Conservation (phyloP, 2,113 vertebrate genomes). For the Mustela nigripes region DNA sequence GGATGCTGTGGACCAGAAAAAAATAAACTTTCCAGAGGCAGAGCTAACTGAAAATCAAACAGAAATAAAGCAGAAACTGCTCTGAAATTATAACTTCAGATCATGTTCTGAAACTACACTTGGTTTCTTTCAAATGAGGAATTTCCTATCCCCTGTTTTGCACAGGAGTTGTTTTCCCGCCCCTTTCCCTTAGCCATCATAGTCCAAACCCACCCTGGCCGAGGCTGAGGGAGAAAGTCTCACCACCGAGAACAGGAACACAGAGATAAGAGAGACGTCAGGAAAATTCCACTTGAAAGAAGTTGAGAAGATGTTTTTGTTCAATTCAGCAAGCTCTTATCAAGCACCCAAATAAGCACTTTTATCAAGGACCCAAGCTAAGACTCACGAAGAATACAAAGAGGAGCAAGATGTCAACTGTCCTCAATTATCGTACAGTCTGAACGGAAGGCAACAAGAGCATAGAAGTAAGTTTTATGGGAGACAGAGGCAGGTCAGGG, state of each 20-base stretch:
- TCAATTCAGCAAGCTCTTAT: slow-evolving; percentile 20
- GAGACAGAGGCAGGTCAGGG: not conserved
- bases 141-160: not conserved
- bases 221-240: not conserved
- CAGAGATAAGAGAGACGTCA: not conserved
- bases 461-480: not conserved
- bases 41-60: slow-evolving; percentile 65
- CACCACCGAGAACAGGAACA: not conserved
- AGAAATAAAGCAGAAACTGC: slow-evolving; percentile 65
- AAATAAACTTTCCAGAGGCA: slow-evolving; percentile 45
- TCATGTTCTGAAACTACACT: slow-evolving; percentile 12
- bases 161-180: not conserved
- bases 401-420: not conserved
- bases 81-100: slow-evolving; percentile 59
- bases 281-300: slow-evolving; percentile 64
- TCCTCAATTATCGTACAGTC: slow-evolving; percentile 22
- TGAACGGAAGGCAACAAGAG: not conserved
- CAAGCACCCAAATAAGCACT: not conserved
- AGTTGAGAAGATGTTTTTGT: slow-evolving; percentile 26
- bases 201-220: not conserved
- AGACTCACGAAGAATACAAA: not conserved
- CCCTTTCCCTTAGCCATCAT: not conserved
- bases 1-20: slow-evolving; percentile 71
- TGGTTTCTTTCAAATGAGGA: slow-evolving; percentile 48
- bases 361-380: not conserved